Percentiles rank a stretch among this genome's conserved stretches.
phyloP scores from a whole-genome alignment of 2,888 invertebrate species.

The Macrosoma leucophasiata region DNA sequence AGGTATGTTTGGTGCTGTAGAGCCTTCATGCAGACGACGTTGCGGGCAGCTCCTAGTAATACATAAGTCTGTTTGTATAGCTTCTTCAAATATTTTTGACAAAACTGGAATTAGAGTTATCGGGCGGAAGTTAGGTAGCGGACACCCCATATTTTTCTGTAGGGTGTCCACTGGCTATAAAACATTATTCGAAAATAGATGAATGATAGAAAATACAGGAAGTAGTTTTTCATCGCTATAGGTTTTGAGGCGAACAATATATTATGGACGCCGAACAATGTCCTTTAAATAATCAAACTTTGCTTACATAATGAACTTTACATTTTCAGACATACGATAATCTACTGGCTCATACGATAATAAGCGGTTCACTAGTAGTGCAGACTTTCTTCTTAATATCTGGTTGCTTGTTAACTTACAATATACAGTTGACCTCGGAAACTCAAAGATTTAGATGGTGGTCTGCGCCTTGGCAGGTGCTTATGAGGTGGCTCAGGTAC shows the following conservation, averaged over 20 bases:
- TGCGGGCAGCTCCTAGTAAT: too few relatives aligned
- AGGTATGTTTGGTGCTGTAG: too few relatives aligned
- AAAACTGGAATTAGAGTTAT: too few relatives aligned
- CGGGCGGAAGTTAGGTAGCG: too few relatives aligned
- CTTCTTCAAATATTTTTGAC: too few relatives aligned
- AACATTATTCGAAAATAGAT: conserved; percentile 16
- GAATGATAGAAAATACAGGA: conserved; percentile 7
- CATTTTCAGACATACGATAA: conserved; percentile 54
- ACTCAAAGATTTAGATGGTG: too few relatives aligned
- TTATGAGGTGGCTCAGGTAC: too few relatives aligned
- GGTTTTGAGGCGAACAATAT: background rate
- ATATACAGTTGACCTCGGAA: conserved; percentile 48
- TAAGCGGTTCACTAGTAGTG: conserved; percentile 55
- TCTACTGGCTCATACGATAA: conserved; percentile 50
- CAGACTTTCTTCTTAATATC: conserved; percentile 65
- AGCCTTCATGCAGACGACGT: too few relatives aligned
- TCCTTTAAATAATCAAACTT: background rate
- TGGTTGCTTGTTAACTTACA: conserved; percentile 57
- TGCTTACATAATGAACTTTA: background rate
- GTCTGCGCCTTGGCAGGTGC: too few relatives aligned
- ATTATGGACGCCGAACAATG: background rate
- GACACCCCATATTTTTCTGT: conserved; percentile 8
- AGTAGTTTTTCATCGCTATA: conserved; percentile 6
- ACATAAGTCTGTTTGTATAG: too few relatives aligned
- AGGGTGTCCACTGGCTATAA: conserved; percentile 15